Conservation (phyloP, 2,113 vertebrate genomes). For the Tragelaphus imberbis region DNA sequence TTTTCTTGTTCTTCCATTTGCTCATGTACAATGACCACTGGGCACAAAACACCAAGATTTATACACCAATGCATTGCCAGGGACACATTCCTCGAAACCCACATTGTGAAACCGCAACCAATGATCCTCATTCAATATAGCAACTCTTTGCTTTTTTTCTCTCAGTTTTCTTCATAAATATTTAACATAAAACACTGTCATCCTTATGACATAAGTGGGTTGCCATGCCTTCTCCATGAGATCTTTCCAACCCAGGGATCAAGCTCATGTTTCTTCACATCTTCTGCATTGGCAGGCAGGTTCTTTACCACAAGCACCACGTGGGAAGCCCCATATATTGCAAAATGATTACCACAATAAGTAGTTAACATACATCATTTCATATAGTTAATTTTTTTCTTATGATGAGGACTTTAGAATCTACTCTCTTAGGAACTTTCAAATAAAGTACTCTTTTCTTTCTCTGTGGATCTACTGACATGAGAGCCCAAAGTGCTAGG, state of each 20-base stretch:
- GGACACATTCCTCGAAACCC: fast-evolving
- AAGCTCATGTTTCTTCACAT: neutral
- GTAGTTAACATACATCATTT: neutral
- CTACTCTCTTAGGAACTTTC: neutral
- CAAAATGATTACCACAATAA: neutral
- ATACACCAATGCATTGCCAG: neutral
- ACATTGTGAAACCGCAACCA: neutral
- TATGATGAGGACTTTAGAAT: neutral
- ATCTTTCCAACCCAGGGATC: neutral
- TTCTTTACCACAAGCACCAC: neutral
- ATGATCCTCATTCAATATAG: neutral
- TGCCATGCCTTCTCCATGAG: neutral
- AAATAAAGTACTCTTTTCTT: neutral
- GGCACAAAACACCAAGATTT: neutral
- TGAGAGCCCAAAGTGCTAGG: neutral
- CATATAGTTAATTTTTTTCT: neutral
- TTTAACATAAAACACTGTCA: neutral
- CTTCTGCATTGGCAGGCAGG: neutral
- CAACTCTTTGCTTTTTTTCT: neutral
- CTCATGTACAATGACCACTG: neutral
- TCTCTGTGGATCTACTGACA: neutral
- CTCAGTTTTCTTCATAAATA: neutral
- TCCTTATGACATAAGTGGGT: neutral
- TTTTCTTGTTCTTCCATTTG: neutral
- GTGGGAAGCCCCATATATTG: neutral